Base-by-base conservation (phyloP, 2,113 vertebrate genomes). In the Eclectus roratus region DNA sequence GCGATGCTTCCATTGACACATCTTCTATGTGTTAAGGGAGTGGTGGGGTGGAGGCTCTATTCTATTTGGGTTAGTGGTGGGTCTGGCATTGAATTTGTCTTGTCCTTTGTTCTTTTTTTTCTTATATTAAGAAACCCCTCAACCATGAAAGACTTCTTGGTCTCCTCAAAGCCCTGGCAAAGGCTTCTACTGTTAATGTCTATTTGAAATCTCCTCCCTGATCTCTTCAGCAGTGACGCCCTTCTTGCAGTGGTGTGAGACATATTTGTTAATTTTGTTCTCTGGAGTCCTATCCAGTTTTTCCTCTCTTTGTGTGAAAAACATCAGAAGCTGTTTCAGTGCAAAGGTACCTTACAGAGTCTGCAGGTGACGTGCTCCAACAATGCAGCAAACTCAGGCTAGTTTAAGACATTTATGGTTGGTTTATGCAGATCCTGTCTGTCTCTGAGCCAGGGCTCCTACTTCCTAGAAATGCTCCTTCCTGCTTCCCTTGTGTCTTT, bases 231-330 rank as follows among this genome's bases (percentile, higher is more conserved):
- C 24, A 73, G 6, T 27, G 8, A 20, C 4, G 1, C 7, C 19
- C 63, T 70, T 61, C 44, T 58, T 81, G n/a, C 4, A 17, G 25
- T 41, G 33, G 6, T 43, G 19, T 63, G 39, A 82, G 55, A 66
- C 72, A 58, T 0, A 1, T 25, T 41, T 6, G 25, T 35, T 69
- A 16, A 39, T 25, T 92, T 55, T 80, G 7, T 23, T 23, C 4
- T 8, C 15, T 0, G 0, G 17, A 46, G 19, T 49, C 6, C 28
- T n/a, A 2, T 63, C 44, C 17, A 4, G 14, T 49, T 78, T 87
- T 8, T 44, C 13, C 5, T 80, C 27, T 74, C 17, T 60, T 35
- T 70, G 24, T 14, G 19, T 17, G 20, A 64, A 69, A 65, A 90
- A 24, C 18, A 9, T 55, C 29, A 77, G 85, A 65, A 93, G 19